These are phyloP conservation scores for Oryctes rhinoceros DNA, from an alignment of 1,140 invertebrate species.

Conservation along the genomic window DNA sequence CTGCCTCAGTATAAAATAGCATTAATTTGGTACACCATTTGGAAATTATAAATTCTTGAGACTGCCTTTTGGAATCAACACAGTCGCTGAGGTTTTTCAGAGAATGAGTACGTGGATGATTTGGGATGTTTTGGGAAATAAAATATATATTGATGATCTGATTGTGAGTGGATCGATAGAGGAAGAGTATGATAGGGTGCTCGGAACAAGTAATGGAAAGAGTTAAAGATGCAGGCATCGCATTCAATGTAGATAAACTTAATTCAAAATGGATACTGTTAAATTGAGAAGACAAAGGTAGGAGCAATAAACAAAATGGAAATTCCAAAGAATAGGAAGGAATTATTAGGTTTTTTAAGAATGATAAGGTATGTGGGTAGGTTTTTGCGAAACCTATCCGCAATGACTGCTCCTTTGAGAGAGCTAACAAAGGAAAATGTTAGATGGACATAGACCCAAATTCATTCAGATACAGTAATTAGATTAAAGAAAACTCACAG, in stretches of 20 bases:
- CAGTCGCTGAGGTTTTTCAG: no score
- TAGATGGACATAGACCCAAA: constrained; percentile 10
- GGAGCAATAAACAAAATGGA: constrained; percentile 38
- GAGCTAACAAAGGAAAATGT: constrained; percentile 37
- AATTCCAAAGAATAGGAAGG: constrained; percentile 26
- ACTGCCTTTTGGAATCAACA: no score
- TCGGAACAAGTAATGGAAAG: no score
- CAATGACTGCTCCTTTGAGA: constrained; percentile 15
- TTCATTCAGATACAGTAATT: neutral
- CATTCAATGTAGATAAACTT: constrained; percentile 51
- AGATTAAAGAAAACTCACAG: neutral
- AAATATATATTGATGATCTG: no score
- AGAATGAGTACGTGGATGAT: no score
- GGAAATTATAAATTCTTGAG: no score
- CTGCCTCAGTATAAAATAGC: no score
- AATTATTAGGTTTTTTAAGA: constrained; percentile 31
- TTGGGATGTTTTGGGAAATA: no score
- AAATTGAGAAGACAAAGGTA: constrained; percentile 43
- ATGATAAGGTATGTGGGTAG: constrained; percentile 35
- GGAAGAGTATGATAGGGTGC: no score
- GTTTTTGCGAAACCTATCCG: constrained; percentile 33
- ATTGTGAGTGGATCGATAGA: no score
- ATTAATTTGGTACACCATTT: no score
- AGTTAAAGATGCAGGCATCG: constrained; percentile 47
- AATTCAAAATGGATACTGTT: constrained; percentile 50